Base-by-base conservation (phyloP, 2,113 vertebrate genomes). In the Vulpes vulpes region DNA sequence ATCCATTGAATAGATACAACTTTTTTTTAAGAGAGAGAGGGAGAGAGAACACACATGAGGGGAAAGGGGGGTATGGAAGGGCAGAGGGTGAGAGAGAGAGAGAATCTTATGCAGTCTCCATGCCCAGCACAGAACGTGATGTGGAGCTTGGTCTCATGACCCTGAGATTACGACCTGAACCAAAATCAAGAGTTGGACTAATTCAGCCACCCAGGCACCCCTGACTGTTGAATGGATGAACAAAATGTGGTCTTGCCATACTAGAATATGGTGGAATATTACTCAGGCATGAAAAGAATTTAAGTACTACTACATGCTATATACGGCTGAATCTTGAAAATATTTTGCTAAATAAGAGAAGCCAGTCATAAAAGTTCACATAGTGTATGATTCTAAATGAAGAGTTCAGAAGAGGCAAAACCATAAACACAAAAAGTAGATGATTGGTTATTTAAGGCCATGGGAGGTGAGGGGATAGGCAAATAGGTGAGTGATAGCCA, bases 281-380 rank as follows among this genome's bases (percentile, higher is more conserved):
- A 83, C 49, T 89, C 49, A 62, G 20, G 0, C n/a, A 65, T 49
- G 71, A 90, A 96, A 49, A 71, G 10, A 65, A 60, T 27, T 86
- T 62, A 85, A 85, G 25, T 94, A 80, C 2, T 57, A 23, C 84
- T 83, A n/a, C 4, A 57, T 49, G 43, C 5, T 91, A 43, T 19
- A 78, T 9, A 91, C 86, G 60, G 49, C n/a, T 30, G 74, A 85
- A 64, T 64, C 53, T 60, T 79, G 32, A 94, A 96, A 89, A 62
- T 25, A 90, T n/a, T 71, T 93, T 89, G 23, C 59, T 78, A 53
- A 89, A 67, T 78, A 30, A 89, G 78, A 93, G 25, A 38, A 93
- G 20, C 57, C 43, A 82, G 59, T 82, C 30, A 84, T 35, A 65
- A 32, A 38, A 78, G 57, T 69, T 22, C 7, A 93, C 7, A 60